Evolutionary conservation across 2,797 vertebrate species (phyloP).

Genomic region (Hirundo rustica): DNA sequence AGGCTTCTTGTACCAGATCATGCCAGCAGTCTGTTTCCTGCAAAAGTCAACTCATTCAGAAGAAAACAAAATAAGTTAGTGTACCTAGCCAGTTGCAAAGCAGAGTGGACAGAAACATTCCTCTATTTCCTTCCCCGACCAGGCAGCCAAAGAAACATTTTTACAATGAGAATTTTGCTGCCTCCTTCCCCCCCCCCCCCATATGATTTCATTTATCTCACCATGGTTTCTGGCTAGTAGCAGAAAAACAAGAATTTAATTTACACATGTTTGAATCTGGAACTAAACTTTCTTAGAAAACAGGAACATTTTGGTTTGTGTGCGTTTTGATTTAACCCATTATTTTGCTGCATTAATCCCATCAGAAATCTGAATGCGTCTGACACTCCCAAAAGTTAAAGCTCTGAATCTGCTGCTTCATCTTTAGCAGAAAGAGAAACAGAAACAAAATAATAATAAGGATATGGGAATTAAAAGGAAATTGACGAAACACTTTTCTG

Average conservation of each 20-base stretch:
- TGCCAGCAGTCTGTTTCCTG: background rate
- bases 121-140: background rate
- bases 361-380: background rate
- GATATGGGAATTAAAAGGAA: background rate
- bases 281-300: constrained; percentile 30
- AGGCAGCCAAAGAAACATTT: background rate
- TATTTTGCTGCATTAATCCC: background rate
- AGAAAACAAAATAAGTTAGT: background rate
- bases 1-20: background rate
- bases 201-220: constrained; percentile 51
- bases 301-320: background rate
- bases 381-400: background rate
- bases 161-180: background rate
- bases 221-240: constrained; percentile 17
- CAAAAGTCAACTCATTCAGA: constrained; percentile 24
- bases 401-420: background rate
- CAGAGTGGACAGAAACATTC: background rate
- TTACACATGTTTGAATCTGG: background rate
- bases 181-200: background rate
- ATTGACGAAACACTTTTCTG: background rate
- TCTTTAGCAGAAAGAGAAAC: background rate
- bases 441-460: background rate
- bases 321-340: constrained; percentile 18
- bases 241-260: constrained; percentile 33
- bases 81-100: background rate